A percentile compares a stretch with the other conserved stretches of the same genome.
Evolutionary conservation across 2,113 vertebrate genomes (phyloP).

Genomic region (Hymenochirus boettgeri): DNA sequence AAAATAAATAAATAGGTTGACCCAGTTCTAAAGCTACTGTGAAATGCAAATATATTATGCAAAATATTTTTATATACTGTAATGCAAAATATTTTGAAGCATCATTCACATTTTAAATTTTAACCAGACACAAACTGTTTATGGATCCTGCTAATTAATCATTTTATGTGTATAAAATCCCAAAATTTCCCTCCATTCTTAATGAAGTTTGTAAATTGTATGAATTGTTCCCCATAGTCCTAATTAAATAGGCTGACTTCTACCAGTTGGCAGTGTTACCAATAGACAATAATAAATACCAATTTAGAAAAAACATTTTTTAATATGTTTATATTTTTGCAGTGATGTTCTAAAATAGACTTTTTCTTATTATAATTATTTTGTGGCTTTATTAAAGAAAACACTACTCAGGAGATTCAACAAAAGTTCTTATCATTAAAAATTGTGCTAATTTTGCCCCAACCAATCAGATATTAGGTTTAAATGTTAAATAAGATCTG

Average conservation of each 20-base stretch:
- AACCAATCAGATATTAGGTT: too few species aligned
- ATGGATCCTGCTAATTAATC: conserved; percentile 18
- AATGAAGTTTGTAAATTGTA: conserved; percentile 15
- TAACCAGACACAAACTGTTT: background rate
- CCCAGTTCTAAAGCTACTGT: conserved; percentile 3
- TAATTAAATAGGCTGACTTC: conserved; percentile 25
- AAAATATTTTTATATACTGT: conserved; percentile 12
- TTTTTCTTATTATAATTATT: too few species aligned
- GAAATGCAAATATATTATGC: conserved; percentile 29
- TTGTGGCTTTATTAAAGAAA: too few species aligned
- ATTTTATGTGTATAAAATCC: conserved; percentile 17
- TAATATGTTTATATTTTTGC: too few species aligned
- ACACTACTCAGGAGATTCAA: too few species aligned
- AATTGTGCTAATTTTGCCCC: too few species aligned
- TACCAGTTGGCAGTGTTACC: conserved; percentile 23
- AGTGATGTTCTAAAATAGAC: too few species aligned
- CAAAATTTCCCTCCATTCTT: conserved; percentile 6
- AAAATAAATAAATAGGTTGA: conserved; percentile 1
- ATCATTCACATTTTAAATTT: conserved; percentile 7
- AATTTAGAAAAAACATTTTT: too few species aligned
- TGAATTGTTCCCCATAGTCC: conserved; percentile 33
- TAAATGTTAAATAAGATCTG: too few species aligned
- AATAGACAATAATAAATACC: conserved; percentile 1
- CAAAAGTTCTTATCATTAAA: too few species aligned
- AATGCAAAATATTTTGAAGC: conserved; percentile 19